phyloP scores from a whole-genome alignment of 1,140 invertebrate species.

The Diachasma alloeum region DNA sequence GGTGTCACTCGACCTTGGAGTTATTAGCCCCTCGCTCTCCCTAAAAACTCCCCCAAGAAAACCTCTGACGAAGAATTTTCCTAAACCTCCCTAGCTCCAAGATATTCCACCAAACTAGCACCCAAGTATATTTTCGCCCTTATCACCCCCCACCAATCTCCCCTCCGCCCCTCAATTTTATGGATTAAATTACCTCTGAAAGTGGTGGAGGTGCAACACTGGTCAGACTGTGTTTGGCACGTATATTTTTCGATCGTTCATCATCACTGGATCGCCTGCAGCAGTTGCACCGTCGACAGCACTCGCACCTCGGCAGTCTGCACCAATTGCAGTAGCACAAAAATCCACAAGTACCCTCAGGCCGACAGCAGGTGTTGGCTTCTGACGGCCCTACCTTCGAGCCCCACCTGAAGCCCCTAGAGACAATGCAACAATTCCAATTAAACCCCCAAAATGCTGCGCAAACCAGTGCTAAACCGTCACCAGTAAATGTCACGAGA shows the following conservation, averaged over 20 bases:
- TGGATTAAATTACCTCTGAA: conserved; percentile 47
- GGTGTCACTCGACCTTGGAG: too few relatives aligned
- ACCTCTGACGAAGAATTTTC: too few relatives aligned
- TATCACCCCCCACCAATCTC: background rate
- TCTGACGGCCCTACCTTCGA: conserved; percentile 53
- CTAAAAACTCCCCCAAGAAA: too few relatives aligned
- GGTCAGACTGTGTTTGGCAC: conserved; percentile 62
- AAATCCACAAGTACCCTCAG: conserved; percentile 50
- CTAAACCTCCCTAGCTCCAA: too few relatives aligned
- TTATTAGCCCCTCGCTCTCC: too few relatives aligned
- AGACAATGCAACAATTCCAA: background rate
- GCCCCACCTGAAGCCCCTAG: background rate
- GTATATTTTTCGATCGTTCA: conserved; percentile 51
- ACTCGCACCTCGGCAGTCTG: conserved; percentile 34
- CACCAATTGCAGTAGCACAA: conserved; percentile 49
- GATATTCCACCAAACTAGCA: too few relatives aligned
- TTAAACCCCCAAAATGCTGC: background rate
- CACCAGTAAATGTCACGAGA: too few relatives aligned
- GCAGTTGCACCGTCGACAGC: conserved; percentile 35
- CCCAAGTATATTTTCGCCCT: too few relatives aligned
- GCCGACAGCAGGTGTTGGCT: conserved; percentile 47
- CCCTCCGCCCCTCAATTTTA: background rate
- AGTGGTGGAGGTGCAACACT: conserved; percentile 59
- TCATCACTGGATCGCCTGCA: conserved; percentile 38
- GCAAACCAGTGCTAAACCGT: too few relatives aligned